phyloP scores from a whole-genome alignment of 1,140 invertebrate species.

The Drosophila yakuba region DNA sequence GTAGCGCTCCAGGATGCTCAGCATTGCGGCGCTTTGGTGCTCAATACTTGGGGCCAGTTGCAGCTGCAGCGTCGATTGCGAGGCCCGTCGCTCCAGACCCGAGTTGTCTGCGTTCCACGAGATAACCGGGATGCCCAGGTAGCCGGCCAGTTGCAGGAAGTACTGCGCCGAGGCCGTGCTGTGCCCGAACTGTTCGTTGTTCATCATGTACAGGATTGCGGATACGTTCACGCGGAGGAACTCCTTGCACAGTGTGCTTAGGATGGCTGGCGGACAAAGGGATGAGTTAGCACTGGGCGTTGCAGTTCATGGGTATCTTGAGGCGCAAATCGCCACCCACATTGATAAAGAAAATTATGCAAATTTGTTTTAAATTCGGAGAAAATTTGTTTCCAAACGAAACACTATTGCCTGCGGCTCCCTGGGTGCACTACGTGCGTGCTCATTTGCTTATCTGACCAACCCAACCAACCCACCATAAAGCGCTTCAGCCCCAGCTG shows the following conservation, averaged over 20 bases:
- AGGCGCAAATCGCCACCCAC: too few species aligned
- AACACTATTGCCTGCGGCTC: too few species aligned
- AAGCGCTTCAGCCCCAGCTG: not conserved
- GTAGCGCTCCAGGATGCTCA: slow-evolving; percentile 96
- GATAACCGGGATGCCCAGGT: slow-evolving; percentile 94
- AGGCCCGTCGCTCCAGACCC: slow-evolving; percentile 91
- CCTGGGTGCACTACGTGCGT: not conserved
- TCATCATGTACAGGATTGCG: slow-evolving; percentile 96
- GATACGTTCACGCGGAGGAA: slow-evolving; percentile 95
- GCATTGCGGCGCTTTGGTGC: slow-evolving; percentile 96
- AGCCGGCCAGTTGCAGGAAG: slow-evolving; percentile 95
- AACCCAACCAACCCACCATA: not conserved
- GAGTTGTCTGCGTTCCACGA: slow-evolving; percentile 98
- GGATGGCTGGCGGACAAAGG: slow-evolving; percentile 87
- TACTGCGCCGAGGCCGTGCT: slow-evolving; percentile 97
- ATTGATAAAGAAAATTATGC: too few species aligned
- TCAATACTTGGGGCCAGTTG: slow-evolving; percentile 97
- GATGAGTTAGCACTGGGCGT: not conserved
- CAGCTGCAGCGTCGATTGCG: slow-evolving; percentile 92
- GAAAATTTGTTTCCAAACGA: too few species aligned
- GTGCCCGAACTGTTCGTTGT: slow-evolving; percentile 93
- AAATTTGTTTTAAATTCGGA: not conserved
- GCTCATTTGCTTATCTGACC: slow-evolving; percentile 23
- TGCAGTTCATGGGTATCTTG: not conserved
- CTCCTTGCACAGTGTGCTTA: slow-evolving; percentile 94